Percentiles rank a stretch among this genome's conserved stretches.
These are phyloP conservation scores for Chaetodon trifascialis DNA, from an alignment of 2,113 vertebrate species.

Conservation along the genomic window DNA sequence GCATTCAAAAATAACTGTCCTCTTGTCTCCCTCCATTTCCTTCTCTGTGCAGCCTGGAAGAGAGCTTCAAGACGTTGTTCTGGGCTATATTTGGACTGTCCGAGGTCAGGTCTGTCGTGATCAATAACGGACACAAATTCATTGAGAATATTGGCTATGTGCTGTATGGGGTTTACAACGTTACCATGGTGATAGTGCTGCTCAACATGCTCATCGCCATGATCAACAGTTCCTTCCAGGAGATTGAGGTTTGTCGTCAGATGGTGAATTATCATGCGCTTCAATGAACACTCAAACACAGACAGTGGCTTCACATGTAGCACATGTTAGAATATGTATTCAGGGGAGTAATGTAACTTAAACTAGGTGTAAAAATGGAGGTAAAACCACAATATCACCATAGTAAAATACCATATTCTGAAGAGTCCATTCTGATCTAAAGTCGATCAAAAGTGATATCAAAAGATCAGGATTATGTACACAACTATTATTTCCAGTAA, in stretches of 20 bases:
- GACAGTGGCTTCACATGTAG: background rate
- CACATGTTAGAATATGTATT: background rate
- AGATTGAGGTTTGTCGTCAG: constrained; percentile 92
- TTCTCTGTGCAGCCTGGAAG: constrained; percentile 89
- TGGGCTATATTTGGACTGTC: constrained; percentile 99
- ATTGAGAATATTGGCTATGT: constrained; percentile 99
- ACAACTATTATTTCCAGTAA: background rate
- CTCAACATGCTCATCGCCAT: constrained; percentile 99
- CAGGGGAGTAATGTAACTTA: background rate
- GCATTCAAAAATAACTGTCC: constrained; percentile 43
- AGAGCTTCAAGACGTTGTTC: constrained; percentile 99
- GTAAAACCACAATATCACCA: too few species aligned
- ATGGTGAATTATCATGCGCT: background rate
- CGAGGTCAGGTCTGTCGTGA: constrained; percentile 96
- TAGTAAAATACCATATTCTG: background rate
- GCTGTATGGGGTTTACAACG: constrained; percentile 97
- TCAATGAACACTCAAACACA: background rate
- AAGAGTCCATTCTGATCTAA: too few species aligned
- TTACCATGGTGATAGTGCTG: constrained; percentile 98
- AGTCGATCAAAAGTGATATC: too few species aligned
- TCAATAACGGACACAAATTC: constrained; percentile 98
- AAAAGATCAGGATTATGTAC: too few species aligned
- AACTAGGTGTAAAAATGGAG: too few species aligned
- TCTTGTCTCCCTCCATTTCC: constrained; percentile 2
- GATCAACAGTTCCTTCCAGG: constrained; percentile 99